Conservation (phyloP, 2,113 vertebrate genomes). For the Capreolus pygargus region DNA sequence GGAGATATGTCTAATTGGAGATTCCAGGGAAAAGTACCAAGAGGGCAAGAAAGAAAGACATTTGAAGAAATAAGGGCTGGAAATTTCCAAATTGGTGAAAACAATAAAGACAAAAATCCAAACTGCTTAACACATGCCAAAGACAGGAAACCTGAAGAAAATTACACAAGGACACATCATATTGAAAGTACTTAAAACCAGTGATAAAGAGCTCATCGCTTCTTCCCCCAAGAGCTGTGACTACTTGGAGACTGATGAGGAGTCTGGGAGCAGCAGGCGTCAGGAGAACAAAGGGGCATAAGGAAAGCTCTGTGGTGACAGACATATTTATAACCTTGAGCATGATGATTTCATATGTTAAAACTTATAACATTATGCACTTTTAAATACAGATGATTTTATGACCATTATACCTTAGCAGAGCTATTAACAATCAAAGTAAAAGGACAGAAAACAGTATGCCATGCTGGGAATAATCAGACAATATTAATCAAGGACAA, state of each 20-base stretch:
- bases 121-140: neutral
- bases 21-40: neutral
- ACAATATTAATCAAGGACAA: neutral
- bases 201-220: neutral
- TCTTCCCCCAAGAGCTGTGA: neutral
- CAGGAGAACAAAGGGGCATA: neutral
- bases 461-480: neutral
- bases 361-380: neutral
- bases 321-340: neutral
- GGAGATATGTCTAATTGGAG: neutral
- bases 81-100: neutral
- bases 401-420: neutral
- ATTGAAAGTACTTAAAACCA: neutral
- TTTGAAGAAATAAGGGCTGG: neutral
- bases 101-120: neutral
- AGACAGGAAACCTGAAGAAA: neutral
- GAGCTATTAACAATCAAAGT: neutral
- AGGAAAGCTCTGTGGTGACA: neutral
- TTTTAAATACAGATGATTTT: neutral
- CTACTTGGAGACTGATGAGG: neutral
- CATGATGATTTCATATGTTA: neutral
- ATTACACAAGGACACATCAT: neutral
- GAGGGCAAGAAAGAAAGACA: neutral
- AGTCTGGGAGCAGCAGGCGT: too few species aligned
- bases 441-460: neutral